Conservation (phyloP, 2,113 vertebrate species). For the Symphodus melops region DNA sequence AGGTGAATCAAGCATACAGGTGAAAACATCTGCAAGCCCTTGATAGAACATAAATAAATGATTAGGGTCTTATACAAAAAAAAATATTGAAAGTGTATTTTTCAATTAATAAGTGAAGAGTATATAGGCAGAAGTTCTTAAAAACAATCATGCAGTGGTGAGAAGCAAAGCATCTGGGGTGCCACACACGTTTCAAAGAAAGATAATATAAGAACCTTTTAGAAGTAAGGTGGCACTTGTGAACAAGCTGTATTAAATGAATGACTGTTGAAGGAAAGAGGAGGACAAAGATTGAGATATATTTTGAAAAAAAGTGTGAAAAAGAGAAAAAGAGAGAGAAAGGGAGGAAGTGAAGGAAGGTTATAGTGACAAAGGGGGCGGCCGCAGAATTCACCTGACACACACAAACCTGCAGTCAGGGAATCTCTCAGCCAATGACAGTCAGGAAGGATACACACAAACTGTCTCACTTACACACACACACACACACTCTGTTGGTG, state of each 20-base stretch:
- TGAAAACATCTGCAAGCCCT: no score
- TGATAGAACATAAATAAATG: no score
- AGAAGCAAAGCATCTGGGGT: no score
- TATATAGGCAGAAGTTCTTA: not conserved
- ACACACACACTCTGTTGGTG: slow-evolving; percentile 51
- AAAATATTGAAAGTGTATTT: no score
- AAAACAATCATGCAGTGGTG: not conserved
- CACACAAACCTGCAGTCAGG: slow-evolving; percentile 76
- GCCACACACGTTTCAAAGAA: not conserved
- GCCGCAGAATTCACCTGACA: slow-evolving; percentile 46
- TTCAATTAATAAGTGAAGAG: not conserved
- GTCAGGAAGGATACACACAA: slow-evolving; percentile 13
- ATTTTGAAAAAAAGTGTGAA: not conserved
- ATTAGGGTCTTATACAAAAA: no score
- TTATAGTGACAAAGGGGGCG: slow-evolving; percentile 23
- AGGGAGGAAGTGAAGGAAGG: slow-evolving; percentile 1
- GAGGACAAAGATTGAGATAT: not conserved
- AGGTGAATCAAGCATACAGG: no score
- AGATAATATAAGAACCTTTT: not conserved
- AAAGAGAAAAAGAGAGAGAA: not conserved
- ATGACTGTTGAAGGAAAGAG: not conserved
- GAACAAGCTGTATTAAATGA: not conserved
- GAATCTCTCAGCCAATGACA: slow-evolving; percentile 56
- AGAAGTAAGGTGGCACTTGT: not conserved
- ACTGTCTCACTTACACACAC: slow-evolving; percentile 20